Evolutionary conservation across 2,888 invertebrate genomes (phyloP), one percentile per base, ranked within the genome.

Genomic region (Troides oblongomaculatus): DNA sequence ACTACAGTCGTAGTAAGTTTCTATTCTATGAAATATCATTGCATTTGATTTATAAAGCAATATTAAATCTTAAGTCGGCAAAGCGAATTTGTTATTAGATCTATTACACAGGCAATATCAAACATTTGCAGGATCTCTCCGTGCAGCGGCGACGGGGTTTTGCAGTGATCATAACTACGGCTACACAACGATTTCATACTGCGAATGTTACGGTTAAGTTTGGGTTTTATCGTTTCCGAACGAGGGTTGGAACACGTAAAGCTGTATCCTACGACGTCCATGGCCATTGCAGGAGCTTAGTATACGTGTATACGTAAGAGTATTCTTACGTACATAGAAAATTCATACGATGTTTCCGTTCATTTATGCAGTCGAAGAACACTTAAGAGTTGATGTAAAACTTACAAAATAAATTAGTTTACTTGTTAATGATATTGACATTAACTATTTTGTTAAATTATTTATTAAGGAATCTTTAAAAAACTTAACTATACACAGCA

Each of bases 141-240:
- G 3, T 64, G 46, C 21, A 46, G 36, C 57, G 10, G 17, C 30
- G 50, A 50, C 50, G 50, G 50, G 53, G 12, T 21, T 59, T 60
- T 50, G 43, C 25, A 61, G 64, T 43, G 17, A 61, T 64, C 25
- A 62, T 62, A 69, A 57, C 68, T 43, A 6, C 50, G 39, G 43
- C 1, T 56, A 17, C 50, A 50, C 43, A 58, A n/a, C 43, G 46
- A 43, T 58, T 66, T 66, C 58, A 39, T 66, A 57, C 65, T 64
- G 12, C n/a, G 57, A 57, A 50, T 21, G 12, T 53, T 56, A 62
- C 43, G 53, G 56, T 61, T 64, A 59, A 65, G 58, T 66, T 62
- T 30, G n/a, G 46, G 58, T 66, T 65, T 69, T 66, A 69, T 69
- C 50, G 69, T 62, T 69, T 62, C 46, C 57, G 58, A 62, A 66